Evolutionary conservation across 2,113 vertebrate species (phyloP), one percentile per base, ranked within the genome.

Genomic region (Eurystomus gularis): DNA sequence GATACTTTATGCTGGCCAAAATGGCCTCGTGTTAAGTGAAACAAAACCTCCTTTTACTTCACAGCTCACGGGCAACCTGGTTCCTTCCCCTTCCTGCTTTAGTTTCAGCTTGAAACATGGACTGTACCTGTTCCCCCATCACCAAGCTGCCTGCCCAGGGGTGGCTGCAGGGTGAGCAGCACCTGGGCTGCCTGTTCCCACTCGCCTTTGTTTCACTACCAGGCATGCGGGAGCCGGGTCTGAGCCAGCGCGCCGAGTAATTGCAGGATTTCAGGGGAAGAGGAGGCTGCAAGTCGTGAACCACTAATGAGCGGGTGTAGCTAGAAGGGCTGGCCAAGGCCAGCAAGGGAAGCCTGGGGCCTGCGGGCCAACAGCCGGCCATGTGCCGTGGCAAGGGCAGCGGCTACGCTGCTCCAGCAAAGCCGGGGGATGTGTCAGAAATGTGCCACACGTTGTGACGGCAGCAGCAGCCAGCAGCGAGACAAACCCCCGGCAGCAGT

Each of bases 251-350:
- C 79, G 4, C 96, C 33, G 70, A 72, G 93, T 92, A 97, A 97
- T 97, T 92, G 97, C 96, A 84, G 95, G 88, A 96, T 96, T 86
- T 35, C 94, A 84, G 44, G 94, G 73, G 61, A 79, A 90, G 91
- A 82, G 40, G 58, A 55, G 84, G 46, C 94, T 78, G 95, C 93
- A 0, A 95, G 93, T 57, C 55, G n/a, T 23, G 93, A 96, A 90
- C 94, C 28, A 68, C 97, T 97, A 95, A 97, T 93, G 97, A 97
- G 97, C 16, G 91, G 97, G 96, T 82, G 94, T 93, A 95, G 96
- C 93, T 88, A 94, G 91, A 77, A 94, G 84, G 93, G 70, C 68
- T 77, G 29, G 64, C 21, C 15, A 51, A 71, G 82, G 46, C 66
- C 3, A 25, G 70, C 3, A 2, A 26, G 88, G 66, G 86, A 82